Evolutionary conservation across 2,888 invertebrate species (phyloP).

Genomic region (Cheilosia pagana): DNA sequence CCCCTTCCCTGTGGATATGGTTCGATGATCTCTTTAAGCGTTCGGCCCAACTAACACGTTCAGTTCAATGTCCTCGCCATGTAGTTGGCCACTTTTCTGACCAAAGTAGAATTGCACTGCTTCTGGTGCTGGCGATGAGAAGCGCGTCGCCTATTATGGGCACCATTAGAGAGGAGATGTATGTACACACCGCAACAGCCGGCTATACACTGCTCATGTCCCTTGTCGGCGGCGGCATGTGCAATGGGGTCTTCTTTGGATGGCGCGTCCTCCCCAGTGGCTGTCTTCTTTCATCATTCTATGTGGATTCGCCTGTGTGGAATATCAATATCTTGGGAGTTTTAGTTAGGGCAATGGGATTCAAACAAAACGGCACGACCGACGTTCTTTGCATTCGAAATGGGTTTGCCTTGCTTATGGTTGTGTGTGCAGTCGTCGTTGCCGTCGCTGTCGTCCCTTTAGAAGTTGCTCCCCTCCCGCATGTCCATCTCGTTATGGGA

Average conservation of each 20-base stretch:
- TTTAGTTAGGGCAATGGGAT: conserved; percentile 49
- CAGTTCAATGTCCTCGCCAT: conserved; percentile 66
- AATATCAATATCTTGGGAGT: conserved; percentile 72
- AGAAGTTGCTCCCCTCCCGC: neutral
- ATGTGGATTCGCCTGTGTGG: conserved; percentile 56
- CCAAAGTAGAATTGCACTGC: neutral
- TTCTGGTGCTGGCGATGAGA: conserved; percentile 15
- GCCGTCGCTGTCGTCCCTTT: conserved; percentile 19
- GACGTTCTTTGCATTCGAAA: conserved; percentile 71
- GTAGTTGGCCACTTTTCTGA: conserved; percentile 42
- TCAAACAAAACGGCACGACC: conserved; percentile 30
- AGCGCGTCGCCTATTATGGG: conserved; percentile 69
- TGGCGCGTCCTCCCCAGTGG: conserved; percentile 56
- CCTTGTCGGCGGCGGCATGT: conserved; percentile 59
- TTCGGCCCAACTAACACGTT: conserved; percentile 67
- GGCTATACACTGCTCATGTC: conserved; percentile 42
- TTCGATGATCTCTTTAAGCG: conserved; percentile 73
- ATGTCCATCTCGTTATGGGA: conserved; percentile 4
- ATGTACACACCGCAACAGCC: neutral
- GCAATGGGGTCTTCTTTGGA: conserved; percentile 14
- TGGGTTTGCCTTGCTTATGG: conserved; percentile 17
- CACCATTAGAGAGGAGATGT: conserved; percentile 69
- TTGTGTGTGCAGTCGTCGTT: conserved; percentile 13
- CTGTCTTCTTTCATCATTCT: conserved; percentile 61
- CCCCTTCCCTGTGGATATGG: conserved; percentile 52